Percentiles rank a stretch among this genome's conserved stretches.
phyloP scores from a whole-genome alignment of 2,113 vertebrate species.

The Ranitomeya imitator region DNA sequence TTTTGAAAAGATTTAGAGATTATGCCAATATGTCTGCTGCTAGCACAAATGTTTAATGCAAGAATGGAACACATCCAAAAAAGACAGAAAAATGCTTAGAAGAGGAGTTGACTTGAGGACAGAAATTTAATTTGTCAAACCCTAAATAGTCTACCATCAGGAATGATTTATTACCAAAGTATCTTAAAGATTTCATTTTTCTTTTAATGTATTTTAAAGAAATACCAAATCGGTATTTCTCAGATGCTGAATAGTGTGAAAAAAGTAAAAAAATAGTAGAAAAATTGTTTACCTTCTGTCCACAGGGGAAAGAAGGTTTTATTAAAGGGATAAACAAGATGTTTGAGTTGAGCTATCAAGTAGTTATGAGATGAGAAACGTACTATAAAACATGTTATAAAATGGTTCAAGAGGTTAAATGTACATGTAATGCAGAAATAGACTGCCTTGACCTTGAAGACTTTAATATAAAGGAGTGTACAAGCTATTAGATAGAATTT shows the following conservation, averaged over 20 bases:
- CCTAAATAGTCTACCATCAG: conserved; percentile 7
- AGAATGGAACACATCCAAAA: conserved; percentile 48
- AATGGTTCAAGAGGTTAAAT: conserved; percentile 24
- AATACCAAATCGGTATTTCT: neutral
- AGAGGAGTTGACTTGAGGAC: conserved; percentile 40
- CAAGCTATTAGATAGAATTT: no score
- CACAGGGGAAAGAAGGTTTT: neutral
- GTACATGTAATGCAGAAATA: conserved; percentile 3
- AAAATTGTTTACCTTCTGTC: neutral
- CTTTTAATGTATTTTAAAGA: conserved; percentile 30
- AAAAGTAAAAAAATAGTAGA: neutral
- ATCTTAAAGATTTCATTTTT: neutral
- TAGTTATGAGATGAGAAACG: neutral
- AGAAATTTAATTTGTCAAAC: conserved; percentile 45
- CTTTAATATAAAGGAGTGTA: neutral
- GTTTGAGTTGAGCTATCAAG: neutral
- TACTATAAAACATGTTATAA: neutral
- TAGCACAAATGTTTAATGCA: conserved; percentile 47
- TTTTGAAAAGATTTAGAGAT: conserved; percentile 9
- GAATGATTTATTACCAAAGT: conserved; percentile 1
- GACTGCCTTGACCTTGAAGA: conserved; percentile 10
- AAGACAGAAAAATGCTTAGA: conserved; percentile 33
- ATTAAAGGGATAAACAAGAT: neutral
- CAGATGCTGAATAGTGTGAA: neutral
- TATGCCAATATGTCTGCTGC: conserved; percentile 37